These are phyloP conservation scores for Hesperia comma DNA, from an alignment of 2,888 invertebrate genomes.

Conservation along the genomic window DNA sequence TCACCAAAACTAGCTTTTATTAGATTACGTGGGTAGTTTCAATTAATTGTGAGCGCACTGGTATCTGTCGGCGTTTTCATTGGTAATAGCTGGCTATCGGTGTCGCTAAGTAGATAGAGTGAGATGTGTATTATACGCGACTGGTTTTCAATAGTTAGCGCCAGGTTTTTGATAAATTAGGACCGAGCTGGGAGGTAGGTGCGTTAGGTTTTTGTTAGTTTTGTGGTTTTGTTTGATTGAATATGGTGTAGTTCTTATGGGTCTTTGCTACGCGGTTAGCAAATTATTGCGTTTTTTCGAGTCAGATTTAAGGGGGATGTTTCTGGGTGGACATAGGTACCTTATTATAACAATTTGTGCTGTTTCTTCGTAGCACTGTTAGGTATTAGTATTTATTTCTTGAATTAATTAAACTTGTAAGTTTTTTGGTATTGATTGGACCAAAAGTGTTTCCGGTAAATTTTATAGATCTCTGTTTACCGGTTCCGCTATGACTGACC, in stretches of 20 bases:
- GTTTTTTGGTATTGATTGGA: no score
- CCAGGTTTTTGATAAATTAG: slow-evolving; percentile 55
- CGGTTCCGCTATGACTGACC: no score
- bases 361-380: no score
- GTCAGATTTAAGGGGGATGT: no score
- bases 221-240: slow-evolving; percentile 41
- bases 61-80: slow-evolving; percentile 78
- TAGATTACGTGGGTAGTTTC: slow-evolving; percentile 83
- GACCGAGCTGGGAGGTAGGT: slow-evolving; percentile 51
- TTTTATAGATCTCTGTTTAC: no score
- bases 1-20: slow-evolving; percentile 82
- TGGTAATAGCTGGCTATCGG: slow-evolving; percentile 78
- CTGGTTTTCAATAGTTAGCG: slow-evolving; percentile 63
- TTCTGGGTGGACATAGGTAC: no score
- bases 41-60: slow-evolving; percentile 79
- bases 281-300: no score
- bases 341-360: no score
- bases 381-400: no score
- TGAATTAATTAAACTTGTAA: no score
- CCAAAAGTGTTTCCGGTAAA: no score
- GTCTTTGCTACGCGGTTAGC: not conserved
- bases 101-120: slow-evolving; percentile 77
- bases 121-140: slow-evolving; percentile 67
- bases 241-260: slow-evolving; percentile 20
- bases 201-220: slow-evolving; percentile 46